phyloP scores from a whole-genome alignment of 2,888 invertebrate genomes.

The Ecliptopera silaceata region DNA sequence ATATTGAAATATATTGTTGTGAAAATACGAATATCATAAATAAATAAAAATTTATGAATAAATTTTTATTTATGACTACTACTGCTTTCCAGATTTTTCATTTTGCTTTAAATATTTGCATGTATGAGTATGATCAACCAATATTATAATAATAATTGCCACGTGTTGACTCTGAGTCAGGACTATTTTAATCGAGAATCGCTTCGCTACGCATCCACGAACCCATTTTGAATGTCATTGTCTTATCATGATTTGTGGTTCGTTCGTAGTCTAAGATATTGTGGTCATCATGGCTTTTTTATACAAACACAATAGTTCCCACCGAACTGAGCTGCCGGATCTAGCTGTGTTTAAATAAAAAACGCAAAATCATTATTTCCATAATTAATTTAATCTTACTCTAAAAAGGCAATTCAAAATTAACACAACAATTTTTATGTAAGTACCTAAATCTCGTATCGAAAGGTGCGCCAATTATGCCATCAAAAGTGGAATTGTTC shows the following conservation, averaged over 20 bases:
- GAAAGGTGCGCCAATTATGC: constrained; percentile 11
- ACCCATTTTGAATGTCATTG: constrained; percentile 13
- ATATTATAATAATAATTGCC: background rate
- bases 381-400: too few species aligned
- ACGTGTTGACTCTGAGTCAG: constrained; percentile 10
- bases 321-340: too few species aligned
- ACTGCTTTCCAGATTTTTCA: too few species aligned
- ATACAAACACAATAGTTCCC: too few species aligned
- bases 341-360: too few species aligned
- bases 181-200: constrained; percentile 10
- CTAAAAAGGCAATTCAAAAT: background rate
- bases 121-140: background rate
- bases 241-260: constrained; percentile 1
- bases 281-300: background rate
- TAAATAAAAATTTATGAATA: too few species aligned
- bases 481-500: constrained; percentile 14
- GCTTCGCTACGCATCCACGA: background rate
- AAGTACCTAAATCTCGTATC: constrained; percentile 1
- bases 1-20: too few species aligned
- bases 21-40: too few species aligned
- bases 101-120: too few species aligned
- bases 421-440: background rate
- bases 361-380: too few species aligned
- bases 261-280: background rate
- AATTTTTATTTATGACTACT: too few species aligned